Evolutionary conservation across 2,113 vertebrate genomes (phyloP).

Genomic region (Apodemus speciosus): DNA sequence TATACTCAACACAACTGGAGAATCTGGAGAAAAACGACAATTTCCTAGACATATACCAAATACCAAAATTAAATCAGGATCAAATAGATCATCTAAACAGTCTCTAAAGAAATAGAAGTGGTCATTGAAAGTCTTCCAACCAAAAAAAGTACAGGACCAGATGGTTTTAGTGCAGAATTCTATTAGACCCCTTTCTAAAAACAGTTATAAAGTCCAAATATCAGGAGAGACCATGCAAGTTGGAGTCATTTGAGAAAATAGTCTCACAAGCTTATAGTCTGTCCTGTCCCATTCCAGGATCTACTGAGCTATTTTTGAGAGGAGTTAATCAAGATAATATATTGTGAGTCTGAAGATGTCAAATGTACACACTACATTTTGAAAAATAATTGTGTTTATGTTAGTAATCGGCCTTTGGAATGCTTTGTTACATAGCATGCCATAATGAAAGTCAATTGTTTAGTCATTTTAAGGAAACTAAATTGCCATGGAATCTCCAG

Average conservation of each 20-base stretch:
- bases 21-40: too few species aligned
- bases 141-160: too few species aligned
- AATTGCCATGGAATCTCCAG: background rate
- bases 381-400: background rate
- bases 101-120: too few species aligned
- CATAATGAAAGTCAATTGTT: background rate
- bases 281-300: background rate
- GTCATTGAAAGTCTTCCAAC: too few species aligned
- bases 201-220: background rate
- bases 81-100: too few species aligned
- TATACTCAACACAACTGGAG: too few species aligned
- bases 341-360: background rate
- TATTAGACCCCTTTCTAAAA: background rate
- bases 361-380: background rate
- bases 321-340: too few species aligned
- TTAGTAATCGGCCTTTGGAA: background rate
- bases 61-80: too few species aligned
- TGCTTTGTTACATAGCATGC: background rate
- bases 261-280: background rate
- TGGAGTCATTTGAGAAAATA: accelerated
- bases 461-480: background rate
- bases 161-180: too few species aligned
- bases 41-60: too few species aligned
- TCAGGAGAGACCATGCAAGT: background rate
- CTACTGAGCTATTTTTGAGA: background rate